Base-by-base conservation (phyloP, 1,140 invertebrate genomes). In the Helicoverpa armigera region DNA sequence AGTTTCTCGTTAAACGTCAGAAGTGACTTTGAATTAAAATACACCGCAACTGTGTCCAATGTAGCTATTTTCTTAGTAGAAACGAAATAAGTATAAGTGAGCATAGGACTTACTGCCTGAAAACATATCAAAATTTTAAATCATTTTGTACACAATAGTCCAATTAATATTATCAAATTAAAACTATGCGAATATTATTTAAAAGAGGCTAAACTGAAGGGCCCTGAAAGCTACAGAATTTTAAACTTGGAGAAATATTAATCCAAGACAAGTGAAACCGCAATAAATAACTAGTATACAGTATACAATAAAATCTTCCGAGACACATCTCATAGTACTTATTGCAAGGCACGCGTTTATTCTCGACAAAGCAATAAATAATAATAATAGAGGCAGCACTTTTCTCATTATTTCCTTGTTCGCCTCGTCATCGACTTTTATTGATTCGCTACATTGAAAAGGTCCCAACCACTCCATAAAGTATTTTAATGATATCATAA, bases 361-460 rank as follows among this genome's bases (percentile, higher is more conserved):
- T 35, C 13, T 63, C 31, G 29, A 31, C 60, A 14, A 14, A 63
- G 31, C 29, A 63, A 63, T 63, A 14, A 63, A 63, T 63, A 29
- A 63, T 29, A 35, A 35, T 35, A 35, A 58, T 18, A 58, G 56
- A 23, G 56, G 7, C 56, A 23, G 16, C 60, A 63, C 60, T 63
- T 63, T 63, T 31, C 60, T 63, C 5, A 63, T 63, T 63, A 14
- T 63, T 31, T 63, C 60, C 60, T 29, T 31, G 60, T 31, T 51
- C 48, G 16, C 16, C 18, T 51, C 65, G 65, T 77, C 75, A 70
- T 79, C 67, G 69, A 53, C 14, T 65, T 63, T 73, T 73, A 80
- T 73, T 80, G 53, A 73, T 54, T 61, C 74, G 69, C 69, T 65
- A 80, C 56, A 79, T 79, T 56, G 53, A 79, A 78, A 78, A 35